These are phyloP conservation scores for Ceratitis capitata DNA, from an alignment of 1,140 invertebrate species.

Conservation along the genomic window DNA sequence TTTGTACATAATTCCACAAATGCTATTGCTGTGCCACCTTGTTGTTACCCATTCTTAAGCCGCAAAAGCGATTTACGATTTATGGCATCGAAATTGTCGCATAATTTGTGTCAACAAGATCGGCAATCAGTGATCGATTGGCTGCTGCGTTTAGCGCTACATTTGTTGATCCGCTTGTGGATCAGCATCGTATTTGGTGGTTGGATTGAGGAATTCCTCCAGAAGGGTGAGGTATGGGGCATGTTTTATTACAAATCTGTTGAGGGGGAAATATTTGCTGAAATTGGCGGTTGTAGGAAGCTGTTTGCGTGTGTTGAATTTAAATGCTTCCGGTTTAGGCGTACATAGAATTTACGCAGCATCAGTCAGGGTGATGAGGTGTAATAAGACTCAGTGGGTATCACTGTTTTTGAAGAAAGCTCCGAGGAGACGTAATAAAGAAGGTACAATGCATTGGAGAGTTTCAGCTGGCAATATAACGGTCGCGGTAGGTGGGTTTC, in stretches of 20 bases:
- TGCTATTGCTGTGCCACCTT: background rate
- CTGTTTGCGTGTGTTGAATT: too few species aligned
- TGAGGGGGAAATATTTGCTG: too few species aligned
- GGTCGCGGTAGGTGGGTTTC: too few species aligned
- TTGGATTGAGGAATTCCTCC: background rate
- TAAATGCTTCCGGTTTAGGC: background rate
- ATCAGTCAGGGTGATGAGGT: too few species aligned
- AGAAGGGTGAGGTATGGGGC: background rate
- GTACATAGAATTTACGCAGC: too few species aligned
- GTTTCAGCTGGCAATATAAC: too few species aligned
- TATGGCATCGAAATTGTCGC: slow-evolving; percentile 32
- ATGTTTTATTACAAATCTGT: background rate
- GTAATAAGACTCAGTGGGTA: too few species aligned
- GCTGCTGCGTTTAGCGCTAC: slow-evolving; percentile 14
- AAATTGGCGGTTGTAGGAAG: too few species aligned
- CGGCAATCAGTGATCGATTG: slow-evolving; percentile 27
- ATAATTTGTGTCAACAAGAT: slow-evolving; percentile 38
- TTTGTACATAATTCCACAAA: background rate
- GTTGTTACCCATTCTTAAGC: slow-evolving; percentile 27
- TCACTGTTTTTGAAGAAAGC: too few species aligned
- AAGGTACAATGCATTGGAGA: too few species aligned
- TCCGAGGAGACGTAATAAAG: too few species aligned
- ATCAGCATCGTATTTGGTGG: background rate
- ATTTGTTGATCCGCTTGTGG: background rate
- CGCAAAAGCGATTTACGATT: slow-evolving; percentile 6